Percentiles rank a stretch among this genome's conserved stretches.
Conservation (phyloP, 2,888 invertebrate genomes). For the Leistus spinibarbis region DNA sequence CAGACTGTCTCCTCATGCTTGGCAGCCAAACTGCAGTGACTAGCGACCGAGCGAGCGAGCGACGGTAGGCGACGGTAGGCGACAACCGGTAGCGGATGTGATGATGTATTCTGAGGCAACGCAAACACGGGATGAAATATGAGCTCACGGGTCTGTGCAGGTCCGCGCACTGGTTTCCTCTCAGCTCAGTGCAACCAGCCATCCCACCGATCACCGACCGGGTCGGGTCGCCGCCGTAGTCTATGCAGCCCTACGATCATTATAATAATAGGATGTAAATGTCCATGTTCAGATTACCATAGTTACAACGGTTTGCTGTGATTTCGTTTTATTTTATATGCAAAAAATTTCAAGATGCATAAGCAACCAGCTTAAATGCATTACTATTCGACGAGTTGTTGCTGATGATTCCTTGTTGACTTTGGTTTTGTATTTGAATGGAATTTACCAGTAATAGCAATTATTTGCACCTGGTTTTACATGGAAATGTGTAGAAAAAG, state of each 20-base stretch:
- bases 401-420: neutral
- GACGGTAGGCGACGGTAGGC: too few relatives aligned
- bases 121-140: constrained; percentile 8
- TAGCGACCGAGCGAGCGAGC: neutral
- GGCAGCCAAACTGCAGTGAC: neutral
- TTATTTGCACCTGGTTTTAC: too few relatives aligned
- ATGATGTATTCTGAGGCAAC: neutral
- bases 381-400: neutral
- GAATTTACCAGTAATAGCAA: too few relatives aligned
- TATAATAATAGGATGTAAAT: constrained; percentile 16
- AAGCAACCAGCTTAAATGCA: neutral
- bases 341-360: neutral
- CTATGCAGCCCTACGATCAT: constrained; percentile 4
- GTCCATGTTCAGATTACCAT: neutral
- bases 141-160: neutral
- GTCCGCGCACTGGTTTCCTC: neutral
- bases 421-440: too few relatives aligned
- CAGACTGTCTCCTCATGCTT: neutral
- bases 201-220: neutral
- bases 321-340: neutral
- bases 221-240: too few relatives aligned
- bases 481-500: too few relatives aligned
- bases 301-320: neutral
- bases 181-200: neutral
- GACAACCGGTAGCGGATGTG: constrained; percentile 6